Conservation (phyloP, 2,113 vertebrate genomes). For the Heterochromis multidens region DNA sequence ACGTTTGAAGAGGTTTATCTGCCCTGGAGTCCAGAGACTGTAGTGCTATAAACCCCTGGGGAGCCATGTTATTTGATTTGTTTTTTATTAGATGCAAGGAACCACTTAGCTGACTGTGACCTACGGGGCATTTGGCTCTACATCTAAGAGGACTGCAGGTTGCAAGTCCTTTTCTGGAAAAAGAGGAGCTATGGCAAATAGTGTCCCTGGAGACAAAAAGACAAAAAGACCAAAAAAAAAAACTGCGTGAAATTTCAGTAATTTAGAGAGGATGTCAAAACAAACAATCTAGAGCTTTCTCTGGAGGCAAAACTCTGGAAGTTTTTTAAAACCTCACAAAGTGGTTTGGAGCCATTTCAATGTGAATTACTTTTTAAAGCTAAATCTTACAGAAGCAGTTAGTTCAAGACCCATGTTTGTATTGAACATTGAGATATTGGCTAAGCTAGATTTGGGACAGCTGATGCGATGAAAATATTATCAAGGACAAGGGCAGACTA, state of each 20-base stretch:
- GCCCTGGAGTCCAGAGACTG: slow-evolving; percentile 48
- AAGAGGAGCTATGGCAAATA: slow-evolving; percentile 21
- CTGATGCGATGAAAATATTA: not conserved
- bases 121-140: slow-evolving; percentile 56
- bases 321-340: not conserved
- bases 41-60: slow-evolving; percentile 46
- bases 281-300: not conserved
- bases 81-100: slow-evolving; percentile 71
- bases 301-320: not conserved
- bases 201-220: slow-evolving; percentile 29
- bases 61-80: slow-evolving; percentile 64
- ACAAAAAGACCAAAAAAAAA: slow-evolving; percentile 15
- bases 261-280: slow-evolving; percentile 19
- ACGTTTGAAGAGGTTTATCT: slow-evolving; percentile 50
- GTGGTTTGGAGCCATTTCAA: not conserved
- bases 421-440: not conserved
- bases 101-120: slow-evolving; percentile 62
- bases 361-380: rapidly evolving
- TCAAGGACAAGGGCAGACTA: not conserved
- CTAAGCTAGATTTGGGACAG: not conserved
- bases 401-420: not conserved
- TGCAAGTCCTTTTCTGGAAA: slow-evolving; percentile 8
- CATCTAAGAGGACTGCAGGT: slow-evolving; percentile 51
- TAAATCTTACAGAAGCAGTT: not conserved
- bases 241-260: not conserved